Evolutionary conservation across 2,888 invertebrate species (phyloP).

Genomic region (Micropterix aruncella): DNA sequence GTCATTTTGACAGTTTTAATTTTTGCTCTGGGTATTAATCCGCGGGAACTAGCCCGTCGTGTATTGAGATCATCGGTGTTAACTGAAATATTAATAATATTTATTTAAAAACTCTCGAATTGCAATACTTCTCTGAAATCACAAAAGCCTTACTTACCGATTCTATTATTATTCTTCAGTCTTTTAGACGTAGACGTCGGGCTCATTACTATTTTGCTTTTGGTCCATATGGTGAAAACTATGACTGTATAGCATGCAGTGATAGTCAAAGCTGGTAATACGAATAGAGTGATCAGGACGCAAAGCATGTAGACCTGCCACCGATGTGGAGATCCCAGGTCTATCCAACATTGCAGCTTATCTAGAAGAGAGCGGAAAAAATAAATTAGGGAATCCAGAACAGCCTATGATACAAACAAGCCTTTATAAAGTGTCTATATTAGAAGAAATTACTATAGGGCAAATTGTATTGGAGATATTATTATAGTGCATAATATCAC

Average conservation of each 20-base stretch:
- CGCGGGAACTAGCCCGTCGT: slow-evolving; percentile 76
- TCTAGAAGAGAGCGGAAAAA: too few species aligned
- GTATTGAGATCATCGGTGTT: slow-evolving; percentile 38
- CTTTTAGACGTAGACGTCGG: slow-evolving; percentile 32
- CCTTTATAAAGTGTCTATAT: too few species aligned
- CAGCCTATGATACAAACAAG: too few species aligned
- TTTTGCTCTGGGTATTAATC: slow-evolving; percentile 87
- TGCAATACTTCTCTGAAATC: too few species aligned
- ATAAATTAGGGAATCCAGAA: too few species aligned
- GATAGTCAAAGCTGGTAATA: slow-evolving; percentile 77
- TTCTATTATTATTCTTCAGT: slow-evolving; percentile 28
- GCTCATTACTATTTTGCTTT: slow-evolving; percentile 51
- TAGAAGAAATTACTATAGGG: too few species aligned
- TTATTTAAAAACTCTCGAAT: too few species aligned
- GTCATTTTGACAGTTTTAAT: slow-evolving; percentile 98
- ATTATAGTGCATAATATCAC: too few species aligned
- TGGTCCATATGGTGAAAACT: slow-evolving; percentile 85
- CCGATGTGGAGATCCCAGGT: slow-evolving; percentile 53
- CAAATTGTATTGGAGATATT: too few species aligned
- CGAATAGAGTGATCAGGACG: slow-evolving; percentile 69
- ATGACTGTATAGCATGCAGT: slow-evolving; percentile 84
- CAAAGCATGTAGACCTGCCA: slow-evolving; percentile 86
- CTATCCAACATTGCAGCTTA: slow-evolving; percentile 79
- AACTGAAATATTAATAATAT: neutral
- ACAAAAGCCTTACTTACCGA: slow-evolving; percentile 18